These are phyloP conservation scores for Solenopsis invicta DNA, from an alignment of 1,140 invertebrate genomes.

Conservation along the genomic window DNA sequence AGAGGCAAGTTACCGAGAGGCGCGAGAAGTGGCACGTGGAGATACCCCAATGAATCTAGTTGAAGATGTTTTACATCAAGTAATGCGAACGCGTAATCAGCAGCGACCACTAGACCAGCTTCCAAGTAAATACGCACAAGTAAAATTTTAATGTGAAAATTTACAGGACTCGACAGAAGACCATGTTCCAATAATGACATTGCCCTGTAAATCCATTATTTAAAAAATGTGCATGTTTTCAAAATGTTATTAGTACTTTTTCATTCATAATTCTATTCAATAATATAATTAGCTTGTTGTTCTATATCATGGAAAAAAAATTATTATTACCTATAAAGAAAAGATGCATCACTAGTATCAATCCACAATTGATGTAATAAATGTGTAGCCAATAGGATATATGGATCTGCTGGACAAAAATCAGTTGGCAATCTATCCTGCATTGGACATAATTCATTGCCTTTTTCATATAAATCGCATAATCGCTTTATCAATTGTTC, in stretches of 20 bases:
- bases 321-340: slow-evolving; percentile 86
- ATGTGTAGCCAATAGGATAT: slow-evolving; percentile 92
- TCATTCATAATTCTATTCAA: slow-evolving; percentile 6
- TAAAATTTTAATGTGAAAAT: slow-evolving; percentile 89
- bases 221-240: slow-evolving; percentile 45
- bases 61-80: slow-evolving; percentile 98
- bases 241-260: slow-evolving; percentile 31
- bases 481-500: slow-evolving; percentile 81
- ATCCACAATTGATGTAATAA: slow-evolving; percentile 91
- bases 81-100: slow-evolving; percentile 81
- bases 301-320: slow-evolving; percentile 5
- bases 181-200: slow-evolving; percentile 87
- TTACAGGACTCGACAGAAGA: slow-evolving; percentile 88
- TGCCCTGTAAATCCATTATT: slow-evolving; percentile 75
- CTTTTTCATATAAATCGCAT: slow-evolving; percentile 82
- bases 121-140: slow-evolving; percentile 88
- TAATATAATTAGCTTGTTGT: too few relatives aligned
- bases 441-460: slow-evolving; percentile 82
- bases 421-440: slow-evolving; percentile 88
- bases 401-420: slow-evolving; percentile 91
- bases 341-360: slow-evolving; percentile 88
- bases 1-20: slow-evolving; percentile 90
- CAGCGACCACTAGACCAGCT: slow-evolving; percentile 84
- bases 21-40: slow-evolving; percentile 92
- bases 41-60: slow-evolving; percentile 95